Percentiles rank a stretch among this genome's conserved stretches.
Conservation (phyloP, 1,140 invertebrate species). For the Ruditapes philippinarum region DNA sequence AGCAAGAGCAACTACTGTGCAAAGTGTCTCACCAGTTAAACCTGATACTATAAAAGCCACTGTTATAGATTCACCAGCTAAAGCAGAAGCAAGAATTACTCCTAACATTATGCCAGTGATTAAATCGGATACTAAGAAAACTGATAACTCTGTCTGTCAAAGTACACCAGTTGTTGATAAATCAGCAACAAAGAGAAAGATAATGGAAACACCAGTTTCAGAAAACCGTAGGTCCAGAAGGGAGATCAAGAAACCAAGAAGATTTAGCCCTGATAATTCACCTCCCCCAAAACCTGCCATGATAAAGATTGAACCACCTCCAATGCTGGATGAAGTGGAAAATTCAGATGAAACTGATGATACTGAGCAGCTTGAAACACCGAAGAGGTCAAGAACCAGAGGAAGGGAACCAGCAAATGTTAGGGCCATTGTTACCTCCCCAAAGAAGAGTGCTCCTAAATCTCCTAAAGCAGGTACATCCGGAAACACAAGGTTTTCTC, state of each 20-base stretch:
- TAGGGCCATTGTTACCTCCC: neutral
- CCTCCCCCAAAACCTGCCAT: neutral
- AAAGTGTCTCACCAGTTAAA: neutral
- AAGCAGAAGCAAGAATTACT: neutral
- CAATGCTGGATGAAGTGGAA: neutral
- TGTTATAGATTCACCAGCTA: neutral
- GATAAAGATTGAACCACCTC: constrained; percentile 9
- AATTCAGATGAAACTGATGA: neutral
- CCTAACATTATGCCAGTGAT: neutral
- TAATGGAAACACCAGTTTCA: neutral
- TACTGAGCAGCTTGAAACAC: no score
- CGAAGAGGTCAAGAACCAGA: neutral
- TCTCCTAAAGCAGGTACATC: neutral
- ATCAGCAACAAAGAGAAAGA: neutral
- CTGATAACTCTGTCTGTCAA: neutral
- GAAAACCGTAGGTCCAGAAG: constrained; percentile 15
- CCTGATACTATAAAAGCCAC: neutral
- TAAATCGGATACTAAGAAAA: neutral
- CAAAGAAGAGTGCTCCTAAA: neutral
- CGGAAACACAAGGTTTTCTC: neutral
- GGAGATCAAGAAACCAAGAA: constrained; percentile 49
- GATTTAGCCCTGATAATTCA: constrained; percentile 49
- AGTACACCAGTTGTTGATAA: neutral
- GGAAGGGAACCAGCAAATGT: neutral
- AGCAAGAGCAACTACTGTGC: neutral